phyloP scores from a whole-genome alignment of 2,113 vertebrate species.

The Anhinga anhinga region DNA sequence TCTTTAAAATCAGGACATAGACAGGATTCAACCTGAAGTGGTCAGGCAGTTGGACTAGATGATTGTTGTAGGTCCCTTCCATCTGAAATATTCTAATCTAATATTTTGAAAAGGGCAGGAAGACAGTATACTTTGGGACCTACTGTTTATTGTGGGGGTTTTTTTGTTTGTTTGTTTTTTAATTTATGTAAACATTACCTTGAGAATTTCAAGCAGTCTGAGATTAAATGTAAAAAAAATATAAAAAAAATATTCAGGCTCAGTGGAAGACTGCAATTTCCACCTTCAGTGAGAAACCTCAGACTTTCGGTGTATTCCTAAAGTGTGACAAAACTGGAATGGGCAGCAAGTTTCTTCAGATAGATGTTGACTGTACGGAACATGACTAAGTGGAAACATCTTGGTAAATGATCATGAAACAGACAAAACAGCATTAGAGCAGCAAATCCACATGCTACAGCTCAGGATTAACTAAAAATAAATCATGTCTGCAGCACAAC shows the following conservation, averaged over 20 bases:
- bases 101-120: neutral
- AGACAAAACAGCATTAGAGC: neutral
- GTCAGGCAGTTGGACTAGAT: neutral
- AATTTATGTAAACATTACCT: neutral
- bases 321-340: neutral
- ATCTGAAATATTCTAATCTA: neutral
- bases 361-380: neutral
- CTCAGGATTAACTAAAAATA: conserved; percentile 32
- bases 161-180: neutral
- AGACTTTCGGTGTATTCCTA: neutral
- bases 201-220: neutral
- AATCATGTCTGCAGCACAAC: neutral
- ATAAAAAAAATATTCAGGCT: neutral
- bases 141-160: neutral
- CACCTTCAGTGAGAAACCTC: neutral
- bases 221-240: neutral
- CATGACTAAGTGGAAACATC: neutral
- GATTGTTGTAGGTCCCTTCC: rapidly evolving
- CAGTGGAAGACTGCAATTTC: neutral
- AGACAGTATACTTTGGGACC: neutral
- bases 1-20: neutral
- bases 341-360: neutral
- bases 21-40: neutral
- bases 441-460: neutral
- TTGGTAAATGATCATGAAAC: neutral